Evolutionary conservation across 2,888 invertebrate genomes (phyloP).

Genomic region (Drosophila sordidapex): DNA sequence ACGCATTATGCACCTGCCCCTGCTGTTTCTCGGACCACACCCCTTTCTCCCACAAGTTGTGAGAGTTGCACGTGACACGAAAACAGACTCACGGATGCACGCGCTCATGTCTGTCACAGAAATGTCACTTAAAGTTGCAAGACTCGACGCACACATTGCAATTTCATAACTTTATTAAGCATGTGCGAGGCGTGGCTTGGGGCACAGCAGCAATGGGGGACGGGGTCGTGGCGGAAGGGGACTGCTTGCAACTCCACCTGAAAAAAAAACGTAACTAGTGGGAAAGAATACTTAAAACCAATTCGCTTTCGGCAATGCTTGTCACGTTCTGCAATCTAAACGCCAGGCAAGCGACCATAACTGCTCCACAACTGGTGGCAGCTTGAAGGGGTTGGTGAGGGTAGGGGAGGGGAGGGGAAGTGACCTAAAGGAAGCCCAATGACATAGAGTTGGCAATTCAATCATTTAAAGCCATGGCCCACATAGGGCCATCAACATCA

Average conservation of each 20-base stretch:
- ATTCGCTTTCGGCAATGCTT: conserved; percentile 44
- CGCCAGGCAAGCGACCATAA: conserved; percentile 52
- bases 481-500: conserved; percentile 38
- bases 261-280: conserved; percentile 13
- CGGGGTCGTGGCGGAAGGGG: background rate
- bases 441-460: conserved; percentile 68
- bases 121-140: conserved; percentile 78
- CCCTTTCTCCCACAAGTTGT: background rate
- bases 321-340: conserved; percentile 58
- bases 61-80: conserved; percentile 57
- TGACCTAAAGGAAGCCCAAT: conserved; percentile 30
- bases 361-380: conserved; percentile 22
- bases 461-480: conserved; percentile 64
- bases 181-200: conserved; percentile 11
- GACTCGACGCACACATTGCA: conserved; percentile 68
- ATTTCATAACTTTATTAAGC: conserved; percentile 78
- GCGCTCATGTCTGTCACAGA: conserved; percentile 73
- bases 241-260: conserved; percentile 34
- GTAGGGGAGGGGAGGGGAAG: background rate
- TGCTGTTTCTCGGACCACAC: background rate
- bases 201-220: background rate
- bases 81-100: conserved; percentile 74
- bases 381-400: no score
- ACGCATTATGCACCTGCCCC: background rate
- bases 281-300: conserved; percentile 19